Percentiles rank a stretch among this genome's conserved stretches.
phyloP scores from a whole-genome alignment of 2,888 invertebrate genomes.

The Microplitis manilae region DNA sequence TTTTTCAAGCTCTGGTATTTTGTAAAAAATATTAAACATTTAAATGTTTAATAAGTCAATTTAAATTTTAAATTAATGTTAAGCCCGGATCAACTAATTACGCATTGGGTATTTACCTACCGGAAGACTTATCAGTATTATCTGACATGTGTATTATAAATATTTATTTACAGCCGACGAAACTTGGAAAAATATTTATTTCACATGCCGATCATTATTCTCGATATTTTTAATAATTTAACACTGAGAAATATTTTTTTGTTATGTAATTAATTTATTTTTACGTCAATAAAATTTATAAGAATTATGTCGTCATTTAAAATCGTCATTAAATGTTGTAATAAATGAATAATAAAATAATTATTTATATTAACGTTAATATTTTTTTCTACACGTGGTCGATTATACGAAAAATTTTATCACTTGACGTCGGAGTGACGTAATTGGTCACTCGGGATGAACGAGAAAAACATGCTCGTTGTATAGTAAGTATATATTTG shows the following conservation, averaged over 20 bases:
- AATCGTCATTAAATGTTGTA: too few relatives aligned
- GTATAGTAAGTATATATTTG: neutral
- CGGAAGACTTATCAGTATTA: neutral
- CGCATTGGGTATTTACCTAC: neutral
- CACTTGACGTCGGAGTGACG: neutral
- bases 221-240: neutral
- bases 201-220: neutral
- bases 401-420: too few relatives aligned
- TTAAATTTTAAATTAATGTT: constrained; percentile 7
- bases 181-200: too few relatives aligned
- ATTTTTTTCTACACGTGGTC: too few relatives aligned
- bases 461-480: neutral
- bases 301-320: neutral
- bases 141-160: neutral
- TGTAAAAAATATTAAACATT: neutral
- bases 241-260: neutral
- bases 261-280: neutral
- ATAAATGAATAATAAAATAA: too few relatives aligned
- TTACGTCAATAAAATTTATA: neutral
- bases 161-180: neutral
- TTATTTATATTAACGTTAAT: too few relatives aligned
- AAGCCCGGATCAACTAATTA: neutral
- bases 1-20: too few relatives aligned
- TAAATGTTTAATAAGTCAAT: neutral
- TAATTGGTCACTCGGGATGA: neutral